Percentiles rank a stretch among this genome's conserved stretches.
phyloP scores from a whole-genome alignment of 2,888 invertebrate genomes.

The Boloria euphrosyne region DNA sequence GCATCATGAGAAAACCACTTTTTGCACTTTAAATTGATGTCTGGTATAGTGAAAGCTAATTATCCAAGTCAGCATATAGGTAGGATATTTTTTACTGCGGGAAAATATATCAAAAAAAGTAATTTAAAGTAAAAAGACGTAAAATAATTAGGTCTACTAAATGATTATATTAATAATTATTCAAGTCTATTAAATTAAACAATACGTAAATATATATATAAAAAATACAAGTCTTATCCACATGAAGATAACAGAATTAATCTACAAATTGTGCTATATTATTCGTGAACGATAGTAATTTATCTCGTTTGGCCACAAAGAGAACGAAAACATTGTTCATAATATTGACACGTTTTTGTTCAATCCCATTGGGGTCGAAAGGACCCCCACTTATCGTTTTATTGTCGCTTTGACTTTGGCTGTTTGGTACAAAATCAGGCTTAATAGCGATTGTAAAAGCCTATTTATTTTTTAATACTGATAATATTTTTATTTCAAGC shows the following conservation, averaged over 20 bases:
- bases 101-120: no score
- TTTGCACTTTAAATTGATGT: no score
- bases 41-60: no score
- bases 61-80: no score
- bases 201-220: neutral
- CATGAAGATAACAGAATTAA: conserved; percentile 50
- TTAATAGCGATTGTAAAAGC: conserved; percentile 21
- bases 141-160: neutral
- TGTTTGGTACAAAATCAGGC: conserved; percentile 39
- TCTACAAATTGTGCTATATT: conserved; percentile 75
- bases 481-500: no score
- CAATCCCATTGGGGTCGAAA: conserved; percentile 57
- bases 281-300: conserved; percentile 68
- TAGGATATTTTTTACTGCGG: no score
- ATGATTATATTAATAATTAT: no score
- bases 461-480: no score
- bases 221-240: conserved; percentile 50
- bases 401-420: conserved; percentile 61
- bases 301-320: conserved; percentile 76
- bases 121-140: neutral
- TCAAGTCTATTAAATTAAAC: no score
- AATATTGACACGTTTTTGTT: conserved; percentile 80
- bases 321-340: conserved; percentile 75
- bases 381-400: conserved; percentile 71
- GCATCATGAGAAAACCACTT: no score